These are phyloP conservation scores for Engraulis encrasicolus DNA, from an alignment of 2,113 vertebrate species.

Conservation along the genomic window DNA sequence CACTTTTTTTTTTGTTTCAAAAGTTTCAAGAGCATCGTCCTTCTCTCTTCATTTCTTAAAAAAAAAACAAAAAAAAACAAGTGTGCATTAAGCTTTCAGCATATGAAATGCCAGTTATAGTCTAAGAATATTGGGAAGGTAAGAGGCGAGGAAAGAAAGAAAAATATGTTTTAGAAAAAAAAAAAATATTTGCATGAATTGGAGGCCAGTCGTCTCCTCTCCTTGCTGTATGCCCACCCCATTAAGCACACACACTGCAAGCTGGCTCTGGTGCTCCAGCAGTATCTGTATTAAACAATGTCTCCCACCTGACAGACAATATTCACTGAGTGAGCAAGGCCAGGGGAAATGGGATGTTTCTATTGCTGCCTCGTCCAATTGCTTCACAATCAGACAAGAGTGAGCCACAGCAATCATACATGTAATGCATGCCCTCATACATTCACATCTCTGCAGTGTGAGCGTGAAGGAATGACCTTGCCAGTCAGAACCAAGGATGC, in stretches of 20 bases:
- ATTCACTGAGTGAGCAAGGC: constrained; percentile 1
- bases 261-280: background rate
- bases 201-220: background rate
- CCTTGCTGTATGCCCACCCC: background rate
- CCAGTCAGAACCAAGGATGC: background rate
- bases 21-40: background rate
- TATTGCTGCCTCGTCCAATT: background rate
- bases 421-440: background rate
- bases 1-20: background rate
- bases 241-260: background rate
- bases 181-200: background rate
- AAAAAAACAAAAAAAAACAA: too few relatives aligned
- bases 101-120: background rate
- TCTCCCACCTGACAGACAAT: constrained; percentile 12
- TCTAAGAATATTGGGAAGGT: background rate
- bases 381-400: background rate
- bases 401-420: constrained; percentile 5
- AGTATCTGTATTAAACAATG: constrained; percentile 10
- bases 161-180: background rate
- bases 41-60: background rate
- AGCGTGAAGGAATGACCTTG: constrained; percentile 2
- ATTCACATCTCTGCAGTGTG: background rate
- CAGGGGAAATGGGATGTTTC: background rate
- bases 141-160: background rate
- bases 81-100: background rate